Percentiles rank a stretch among this genome's conserved stretches.
phyloP scores from a whole-genome alignment of 2,888 invertebrate species.

The Thalpophila matura region DNA sequence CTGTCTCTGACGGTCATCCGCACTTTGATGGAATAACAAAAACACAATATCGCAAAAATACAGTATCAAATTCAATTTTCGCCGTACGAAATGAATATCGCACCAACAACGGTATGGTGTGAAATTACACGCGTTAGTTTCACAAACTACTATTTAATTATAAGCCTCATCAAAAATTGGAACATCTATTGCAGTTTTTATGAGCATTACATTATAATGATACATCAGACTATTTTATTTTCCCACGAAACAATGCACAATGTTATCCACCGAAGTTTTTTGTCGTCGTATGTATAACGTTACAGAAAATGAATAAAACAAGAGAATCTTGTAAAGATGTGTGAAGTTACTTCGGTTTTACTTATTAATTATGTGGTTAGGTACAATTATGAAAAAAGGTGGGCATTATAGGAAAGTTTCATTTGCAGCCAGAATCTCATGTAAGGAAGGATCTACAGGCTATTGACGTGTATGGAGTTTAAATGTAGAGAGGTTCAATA shows the following conservation, averaged over 20 bases:
- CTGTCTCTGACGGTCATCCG: not conserved
- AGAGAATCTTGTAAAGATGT: conserved; percentile 11
- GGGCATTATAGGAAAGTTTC: not conserved
- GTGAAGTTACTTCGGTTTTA: conserved; percentile 9
- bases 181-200: conserved; percentile 38
- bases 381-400: not conserved
- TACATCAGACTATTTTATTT: conserved; percentile 47
- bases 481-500: no score
- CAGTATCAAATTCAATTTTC: conserved; percentile 16
- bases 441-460: no score
- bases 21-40: not conserved
- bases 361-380: conserved; percentile 1
- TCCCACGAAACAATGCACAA: conserved; percentile 68
- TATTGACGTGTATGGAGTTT: no score
- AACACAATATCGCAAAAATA: conserved; percentile 5
- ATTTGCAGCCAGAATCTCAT: not conserved
- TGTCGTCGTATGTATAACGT: conserved; percentile 54
- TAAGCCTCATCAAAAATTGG: conserved; percentile 30
- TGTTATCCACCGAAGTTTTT: conserved; percentile 53
- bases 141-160: conserved; percentile 42
- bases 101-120: conserved; percentile 29
- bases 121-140: conserved; percentile 43
- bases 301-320: conserved; percentile 56
- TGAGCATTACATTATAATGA: conserved; percentile 58
- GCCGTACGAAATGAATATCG: conserved; percentile 9